Percentiles rank a stretch among this genome's conserved stretches.
Evolutionary conservation across 2,888 invertebrate genomes (phyloP).

Genomic region (Pherbina coryleti): DNA sequence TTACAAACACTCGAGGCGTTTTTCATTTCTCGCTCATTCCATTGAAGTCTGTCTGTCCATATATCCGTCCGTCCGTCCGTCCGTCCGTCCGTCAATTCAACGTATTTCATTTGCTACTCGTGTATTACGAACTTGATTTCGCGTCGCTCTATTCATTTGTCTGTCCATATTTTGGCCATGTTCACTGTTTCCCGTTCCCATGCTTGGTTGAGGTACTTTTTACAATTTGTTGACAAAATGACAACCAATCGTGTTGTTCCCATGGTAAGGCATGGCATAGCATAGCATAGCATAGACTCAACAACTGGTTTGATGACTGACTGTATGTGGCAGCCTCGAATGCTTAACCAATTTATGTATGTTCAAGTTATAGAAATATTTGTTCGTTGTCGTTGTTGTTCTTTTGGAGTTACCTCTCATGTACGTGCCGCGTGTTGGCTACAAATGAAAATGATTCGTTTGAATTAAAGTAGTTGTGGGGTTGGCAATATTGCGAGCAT

Average conservation of each 20-base stretch:
- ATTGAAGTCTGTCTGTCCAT: background rate
- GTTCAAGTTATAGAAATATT: too few species aligned
- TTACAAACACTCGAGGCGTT: constrained; percentile 41
- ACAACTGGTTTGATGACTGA: constrained; percentile 31
- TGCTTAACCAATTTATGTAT: too few species aligned
- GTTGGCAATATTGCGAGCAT: too few species aligned
- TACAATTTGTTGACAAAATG: constrained; percentile 60
- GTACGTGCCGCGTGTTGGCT: too few species aligned
- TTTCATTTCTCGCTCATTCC: constrained; percentile 37
- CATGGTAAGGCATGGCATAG: constrained; percentile 48
- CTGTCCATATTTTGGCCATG: constrained; percentile 25
- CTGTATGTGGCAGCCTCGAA: background rate
- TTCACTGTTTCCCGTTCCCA: constrained; percentile 41
- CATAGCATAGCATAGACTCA: background rate
- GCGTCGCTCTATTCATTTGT: background rate
- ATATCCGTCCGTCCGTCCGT: background rate
- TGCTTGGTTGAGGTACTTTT: constrained; percentile 33
- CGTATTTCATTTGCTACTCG: constrained; percentile 37
- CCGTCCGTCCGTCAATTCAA: background rate
- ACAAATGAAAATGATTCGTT: too few species aligned
- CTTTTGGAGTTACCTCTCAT: background rate
- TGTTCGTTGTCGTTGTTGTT: background rate
- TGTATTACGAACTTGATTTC: background rate
- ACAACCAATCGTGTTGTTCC: constrained; percentile 61
- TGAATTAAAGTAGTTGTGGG: too few species aligned